Conservation (phyloP, 2,113 vertebrate genomes). For the Neogobius melanostomus region DNA sequence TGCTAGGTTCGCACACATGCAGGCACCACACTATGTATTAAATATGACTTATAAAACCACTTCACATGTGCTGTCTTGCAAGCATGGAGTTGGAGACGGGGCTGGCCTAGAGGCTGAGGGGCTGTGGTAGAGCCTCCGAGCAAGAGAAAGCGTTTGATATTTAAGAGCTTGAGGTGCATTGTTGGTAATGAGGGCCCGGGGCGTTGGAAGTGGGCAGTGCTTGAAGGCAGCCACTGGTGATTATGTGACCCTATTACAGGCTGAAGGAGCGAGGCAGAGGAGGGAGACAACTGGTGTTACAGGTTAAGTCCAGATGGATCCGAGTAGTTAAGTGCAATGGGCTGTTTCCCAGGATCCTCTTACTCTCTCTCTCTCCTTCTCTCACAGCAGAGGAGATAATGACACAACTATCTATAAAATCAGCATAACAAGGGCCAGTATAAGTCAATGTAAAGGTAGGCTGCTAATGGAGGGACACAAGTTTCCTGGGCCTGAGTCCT, state of each 20-base stretch:
- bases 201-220: constrained; percentile 48
- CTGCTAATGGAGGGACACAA: background rate
- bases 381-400: background rate
- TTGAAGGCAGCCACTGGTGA: constrained; percentile 63
- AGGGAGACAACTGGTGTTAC: constrained; percentile 44
- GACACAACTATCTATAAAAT: background rate
- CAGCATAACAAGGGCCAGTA: background rate
- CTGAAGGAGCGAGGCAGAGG: constrained; percentile 41
- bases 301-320: constrained; percentile 46
- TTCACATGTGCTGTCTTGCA: constrained; percentile 9
- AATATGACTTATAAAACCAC: constrained; percentile 10
- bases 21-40: background rate
- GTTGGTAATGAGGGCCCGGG: constrained; percentile 74
- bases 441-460: background rate
- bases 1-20: constrained; percentile 5
- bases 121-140: constrained; percentile 35
- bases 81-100: constrained; percentile 22
- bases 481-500: background rate
- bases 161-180: constrained; percentile 68
- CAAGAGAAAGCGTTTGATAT: constrained; percentile 73
- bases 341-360: constrained; percentile 51
- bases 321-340: constrained; percentile 41
- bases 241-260: constrained; percentile 72
- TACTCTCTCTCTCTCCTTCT: constrained; percentile 8
- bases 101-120: constrained; percentile 45